A percentile compares a stretch with the other conserved stretches of the same genome.
These are phyloP conservation scores for Mesitornis unicolor DNA, from an alignment of 2,113 vertebrate genomes.

Conservation along the genomic window DNA sequence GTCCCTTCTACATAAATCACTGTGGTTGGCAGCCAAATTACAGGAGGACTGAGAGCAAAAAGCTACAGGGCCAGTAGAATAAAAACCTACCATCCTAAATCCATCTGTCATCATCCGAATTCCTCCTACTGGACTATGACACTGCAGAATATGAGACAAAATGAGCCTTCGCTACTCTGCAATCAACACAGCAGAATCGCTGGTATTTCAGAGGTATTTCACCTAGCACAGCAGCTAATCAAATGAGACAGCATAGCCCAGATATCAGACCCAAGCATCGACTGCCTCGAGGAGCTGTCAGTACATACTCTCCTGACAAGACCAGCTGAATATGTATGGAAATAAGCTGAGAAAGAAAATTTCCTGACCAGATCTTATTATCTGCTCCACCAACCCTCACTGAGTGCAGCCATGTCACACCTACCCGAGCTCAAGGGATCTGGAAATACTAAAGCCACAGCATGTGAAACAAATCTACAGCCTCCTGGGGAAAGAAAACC, in stretches of 20 bases:
- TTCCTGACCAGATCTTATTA: slow-evolving; percentile 16
- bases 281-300: slow-evolving; percentile 47
- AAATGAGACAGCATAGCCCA: slow-evolving; percentile 22
- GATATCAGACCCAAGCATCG: slow-evolving; percentile 28
- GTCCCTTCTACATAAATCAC: neutral
- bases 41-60: neutral
- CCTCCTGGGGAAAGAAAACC: neutral
- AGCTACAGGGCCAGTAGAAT: slow-evolving; percentile 2
- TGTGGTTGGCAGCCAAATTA: slow-evolving; percentile 15
- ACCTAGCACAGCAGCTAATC: slow-evolving; percentile 40
- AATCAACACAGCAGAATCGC: neutral
- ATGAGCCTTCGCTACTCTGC: neutral
- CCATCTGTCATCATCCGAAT: neutral
- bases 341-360: slow-evolving; percentile 11
- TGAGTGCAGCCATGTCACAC: neutral
- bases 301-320: neutral
- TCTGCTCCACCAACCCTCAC: neutral
- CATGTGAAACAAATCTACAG: neutral
- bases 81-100: slow-evolving; percentile 1
- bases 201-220: slow-evolving; percentile 39
- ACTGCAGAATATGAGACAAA: slow-evolving; percentile 27
- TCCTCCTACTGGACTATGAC: neutral
- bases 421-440: neutral
- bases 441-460: slow-evolving; percentile 22
- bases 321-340: neutral